Percentiles rank a stretch among this genome's conserved stretches.
phyloP scores from a whole-genome alignment of 2,113 vertebrate genomes.

The Limanda limanda region DNA sequence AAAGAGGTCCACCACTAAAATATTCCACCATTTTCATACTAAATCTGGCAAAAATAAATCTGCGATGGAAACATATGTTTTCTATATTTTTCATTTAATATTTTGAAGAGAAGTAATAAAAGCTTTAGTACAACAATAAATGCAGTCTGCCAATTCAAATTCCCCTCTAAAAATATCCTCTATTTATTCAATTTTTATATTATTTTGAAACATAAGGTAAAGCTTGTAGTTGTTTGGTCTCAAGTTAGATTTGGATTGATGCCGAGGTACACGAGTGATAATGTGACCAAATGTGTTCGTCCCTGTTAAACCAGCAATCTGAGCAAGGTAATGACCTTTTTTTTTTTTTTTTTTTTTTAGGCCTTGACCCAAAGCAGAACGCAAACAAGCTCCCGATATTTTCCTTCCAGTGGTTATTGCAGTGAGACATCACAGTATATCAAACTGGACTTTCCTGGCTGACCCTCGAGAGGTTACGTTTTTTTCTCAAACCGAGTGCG shows the following conservation, averaged over 20 bases:
- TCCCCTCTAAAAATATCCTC: no score
- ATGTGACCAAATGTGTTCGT: conserved; percentile 40
- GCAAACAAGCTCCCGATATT: conserved; percentile 54
- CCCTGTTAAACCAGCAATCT: conserved; percentile 28
- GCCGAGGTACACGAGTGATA: background rate
- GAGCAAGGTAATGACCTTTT: conserved; percentile 42
- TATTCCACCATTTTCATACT: no score
- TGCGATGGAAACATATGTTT: background rate
- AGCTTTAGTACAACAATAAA: background rate
- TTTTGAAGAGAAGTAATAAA: background rate
- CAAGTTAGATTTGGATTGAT: no score
- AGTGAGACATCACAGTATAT: conserved; percentile 60
- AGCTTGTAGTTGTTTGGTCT: no score
- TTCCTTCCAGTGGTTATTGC: conserved; percentile 57
- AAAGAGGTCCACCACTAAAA: no score
- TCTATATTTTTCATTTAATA: no score
- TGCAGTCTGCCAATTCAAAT: conserved; percentile 31
- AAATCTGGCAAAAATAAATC: background rate
- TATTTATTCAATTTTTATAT: no score
- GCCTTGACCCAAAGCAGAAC: conserved; percentile 23
- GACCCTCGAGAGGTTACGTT: conserved; percentile 55
- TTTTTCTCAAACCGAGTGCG: conserved; percentile 56
- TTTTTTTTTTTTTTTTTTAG: conserved; percentile 37
- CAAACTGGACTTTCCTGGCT: conserved; percentile 67
- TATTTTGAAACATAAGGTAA: no score